Evolutionary conservation across 2,888 invertebrate genomes (phyloP), one percentile per base, ranked within the genome.

Genomic region (Noctuana brunneofusca): DNA sequence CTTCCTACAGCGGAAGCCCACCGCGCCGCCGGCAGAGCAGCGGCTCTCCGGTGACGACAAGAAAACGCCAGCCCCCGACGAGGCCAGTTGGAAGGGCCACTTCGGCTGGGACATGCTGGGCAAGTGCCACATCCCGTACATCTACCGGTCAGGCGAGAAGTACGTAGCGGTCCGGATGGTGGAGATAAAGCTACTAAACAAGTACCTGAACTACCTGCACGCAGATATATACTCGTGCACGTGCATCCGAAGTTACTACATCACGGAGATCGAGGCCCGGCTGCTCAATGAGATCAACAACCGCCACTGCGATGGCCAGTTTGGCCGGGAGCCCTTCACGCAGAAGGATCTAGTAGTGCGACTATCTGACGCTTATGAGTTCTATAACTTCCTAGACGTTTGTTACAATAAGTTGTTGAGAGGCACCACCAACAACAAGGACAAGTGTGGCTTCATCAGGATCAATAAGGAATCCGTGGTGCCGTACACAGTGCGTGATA

Each of bases 121-220:
- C 66, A 96, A 96, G 76, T 94, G 94, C 72, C 95, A 95, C 83
- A 96, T 98, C 78, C 98, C 98, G 0, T 98, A 96, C 83, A 96
- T 98, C 69, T 95, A 95, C 78, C 93, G 98, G 18, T 94, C 95
- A 57, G 93, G 94, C 16, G 97, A 97, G 80, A 96, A 96, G 81
- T 98, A 96, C 83, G 97, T 97, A 79, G 96, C 98, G n/a, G 98
- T 98, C 57, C 93, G 97, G 60, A 97, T 98, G 94, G 96, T 98
- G 22, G 98, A 98, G 84, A 94, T 95, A 76, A 98, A 98, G 84
- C 93, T 98, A 52, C 93, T 98, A 22, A 96, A 96, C 81, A 97
- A 97, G 88, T 96, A 97, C 89, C 94, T 97, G 76, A 96, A 95
- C 81, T 96, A 96, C 80, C 93, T 98, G 58, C 97, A 98, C 81